Conservation (phyloP, 2,113 vertebrate species). For the Cochlearius cochlearius region DNA sequence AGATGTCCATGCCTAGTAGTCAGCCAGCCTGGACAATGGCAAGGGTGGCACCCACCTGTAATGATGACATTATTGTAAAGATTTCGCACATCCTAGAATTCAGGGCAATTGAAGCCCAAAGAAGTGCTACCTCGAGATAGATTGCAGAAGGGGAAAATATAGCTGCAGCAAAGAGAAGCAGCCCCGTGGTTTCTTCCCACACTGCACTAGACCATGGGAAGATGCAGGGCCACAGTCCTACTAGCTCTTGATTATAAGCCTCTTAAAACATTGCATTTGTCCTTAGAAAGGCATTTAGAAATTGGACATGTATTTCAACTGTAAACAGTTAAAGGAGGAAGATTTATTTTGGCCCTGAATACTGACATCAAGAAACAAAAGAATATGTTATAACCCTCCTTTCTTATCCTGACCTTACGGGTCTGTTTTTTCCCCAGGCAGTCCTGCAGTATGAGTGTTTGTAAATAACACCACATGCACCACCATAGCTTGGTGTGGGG, state of each 20-base stretch:
- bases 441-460: not conserved
- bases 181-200: not conserved
- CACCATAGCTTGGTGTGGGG: not conserved
- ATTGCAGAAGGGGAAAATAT: not conserved
- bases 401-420: not conserved
- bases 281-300: not conserved
- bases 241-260: not conserved
- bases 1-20: not conserved
- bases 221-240: not conserved
- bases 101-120: not conserved
- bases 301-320: fast-evolving
- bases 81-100: not conserved
- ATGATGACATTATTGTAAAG: not conserved
- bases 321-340: not conserved
- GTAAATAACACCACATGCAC: not conserved
- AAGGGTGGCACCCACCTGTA: not conserved
- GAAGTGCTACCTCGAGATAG: not conserved
- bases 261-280: not conserved
- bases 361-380: not conserved
- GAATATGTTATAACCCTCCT: not conserved
- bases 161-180: not conserved
- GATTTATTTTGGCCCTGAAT: not conserved
- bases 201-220: not conserved
- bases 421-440: not conserved
- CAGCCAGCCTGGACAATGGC: not conserved